Percentiles rank a stretch among this genome's conserved stretches.
phyloP scores from a whole-genome alignment of 2,113 vertebrate genomes.

The Ancistrus triradiatus region DNA sequence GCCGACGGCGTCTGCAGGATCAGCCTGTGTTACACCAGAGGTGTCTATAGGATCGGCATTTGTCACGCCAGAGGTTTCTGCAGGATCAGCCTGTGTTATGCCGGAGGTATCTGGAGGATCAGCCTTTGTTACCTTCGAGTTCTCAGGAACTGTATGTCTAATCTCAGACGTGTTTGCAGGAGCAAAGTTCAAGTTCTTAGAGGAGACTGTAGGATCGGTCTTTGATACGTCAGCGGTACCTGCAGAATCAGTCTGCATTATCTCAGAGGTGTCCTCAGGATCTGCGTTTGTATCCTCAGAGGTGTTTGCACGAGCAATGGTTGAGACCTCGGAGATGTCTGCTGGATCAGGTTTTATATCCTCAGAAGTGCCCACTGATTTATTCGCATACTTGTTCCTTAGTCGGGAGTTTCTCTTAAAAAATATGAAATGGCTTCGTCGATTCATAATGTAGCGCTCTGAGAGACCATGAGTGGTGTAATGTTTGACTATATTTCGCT shows the following conservation, averaged over 20 bases:
- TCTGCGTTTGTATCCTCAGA: slow-evolving; percentile 9
- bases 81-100: slow-evolving; percentile 50
- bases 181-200: too few species aligned
- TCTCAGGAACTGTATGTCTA: slow-evolving; percentile 52
- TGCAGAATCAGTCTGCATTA: slow-evolving; percentile 53
- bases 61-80: too few species aligned
- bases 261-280: slow-evolving; percentile 65
- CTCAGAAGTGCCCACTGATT: slow-evolving; percentile 57
- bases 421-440: slow-evolving; percentile 87
- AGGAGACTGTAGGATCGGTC: slow-evolving; percentile 48
- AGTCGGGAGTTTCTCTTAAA: slow-evolving; percentile 77
- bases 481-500: slow-evolving; percentile 90
- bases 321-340: slow-evolving; percentile 52
- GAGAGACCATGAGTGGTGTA: slow-evolving; percentile 93
- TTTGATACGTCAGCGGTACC: too few species aligned
- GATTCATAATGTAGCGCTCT: slow-evolving; percentile 87
- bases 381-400: slow-evolving; percentile 65
- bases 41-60: slow-evolving; percentile 49
- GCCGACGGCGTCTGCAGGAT: too few species aligned
- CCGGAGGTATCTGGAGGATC: slow-evolving; percentile 63
- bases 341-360: too few species aligned
- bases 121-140: slow-evolving; percentile 25
- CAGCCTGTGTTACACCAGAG: too few species aligned
- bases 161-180: too few species aligned
- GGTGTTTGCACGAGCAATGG: too few species aligned